Base-by-base conservation (phyloP, 2,797 vertebrate genomes). In the Lacerta bilineata region DNA sequence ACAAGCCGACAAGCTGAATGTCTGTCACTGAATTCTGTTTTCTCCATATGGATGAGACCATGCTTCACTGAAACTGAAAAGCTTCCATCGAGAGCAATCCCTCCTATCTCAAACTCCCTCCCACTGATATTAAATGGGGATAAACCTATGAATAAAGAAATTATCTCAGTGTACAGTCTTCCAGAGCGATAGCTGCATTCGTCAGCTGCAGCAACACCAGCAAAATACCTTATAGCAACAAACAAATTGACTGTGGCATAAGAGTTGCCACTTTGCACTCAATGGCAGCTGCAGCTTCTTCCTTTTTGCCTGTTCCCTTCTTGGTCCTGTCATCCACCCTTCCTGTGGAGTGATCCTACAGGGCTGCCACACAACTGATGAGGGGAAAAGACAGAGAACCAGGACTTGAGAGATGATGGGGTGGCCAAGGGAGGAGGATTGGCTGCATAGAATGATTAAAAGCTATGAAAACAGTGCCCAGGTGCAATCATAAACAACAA, bases 1-100 rank as follows among this genome's bases (percentile, higher is more conserved):
- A 85, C 76, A 88, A 59, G 64, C 87, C 71, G 46, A 39, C 74
- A 84, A 80, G 68, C 61, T 74, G 83, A 84, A 88, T 84, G 50
- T 72, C 82, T 64, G 5, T 29, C 66, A 36, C 25, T 64, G 50
- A 43, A 23, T 61, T 23, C 25, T 71, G 61, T 69, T 84, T 88
- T 4, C 50, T 61, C 50, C 20, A 72, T 74, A 13, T 59, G 66
- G 76, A n/a, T 64, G 29, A 88, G 71, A 33, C 25, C 43, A 79
- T 25, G 46, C 23, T 55, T 59, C 13, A 13, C 27, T 36, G 74
- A 69, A 6, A 39, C 76, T 88, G 82, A 61, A 36, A 88, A 20
- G 25, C 13, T 72, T 79, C 66, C 36, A 61, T 27, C 25, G 79
- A 59, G 66, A 79, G 46, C 36, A 71, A 7, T 71, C 50, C 75